phyloP scores from a whole-genome alignment of 2,113 vertebrate species.

The Ailurus styani region DNA sequence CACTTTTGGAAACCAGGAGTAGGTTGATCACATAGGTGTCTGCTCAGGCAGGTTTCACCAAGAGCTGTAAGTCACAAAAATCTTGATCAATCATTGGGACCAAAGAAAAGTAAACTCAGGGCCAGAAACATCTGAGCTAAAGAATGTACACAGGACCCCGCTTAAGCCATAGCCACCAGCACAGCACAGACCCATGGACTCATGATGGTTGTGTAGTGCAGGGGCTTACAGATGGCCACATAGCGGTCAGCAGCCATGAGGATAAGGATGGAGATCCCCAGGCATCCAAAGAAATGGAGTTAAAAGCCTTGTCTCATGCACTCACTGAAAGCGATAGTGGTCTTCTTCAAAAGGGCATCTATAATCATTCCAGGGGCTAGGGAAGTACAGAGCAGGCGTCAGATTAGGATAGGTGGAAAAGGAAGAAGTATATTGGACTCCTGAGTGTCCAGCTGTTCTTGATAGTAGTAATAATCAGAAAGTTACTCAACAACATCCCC shows the following conservation, averaged over 20 bases:
- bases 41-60: not conserved
- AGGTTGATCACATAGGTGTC: conserved; percentile 29
- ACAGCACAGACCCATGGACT: not conserved
- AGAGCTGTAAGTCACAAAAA: conserved; percentile 37
- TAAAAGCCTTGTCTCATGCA: not conserved
- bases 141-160: conserved; percentile 44
- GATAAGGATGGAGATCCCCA: conserved; percentile 40
- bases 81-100: conserved; percentile 49
- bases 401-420: conserved; percentile 51
- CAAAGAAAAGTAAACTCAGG: conserved; percentile 46
- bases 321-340: conserved; percentile 23
- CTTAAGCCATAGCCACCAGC: not conserved
- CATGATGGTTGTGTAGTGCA: conserved; percentile 45
- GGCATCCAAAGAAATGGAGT: conserved; percentile 15
- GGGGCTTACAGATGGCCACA: conserved; percentile 53
- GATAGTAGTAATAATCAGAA: not conserved
- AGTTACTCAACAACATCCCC: not conserved
- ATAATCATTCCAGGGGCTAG: not conserved
- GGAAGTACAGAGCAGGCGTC: conserved; percentile 25
- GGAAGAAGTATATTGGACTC: conserved; percentile 39
- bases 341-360: not conserved
- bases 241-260: conserved; percentile 41
- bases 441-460: not conserved
- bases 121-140: conserved; percentile 27
- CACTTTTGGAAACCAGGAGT: not conserved